Percentiles rank a stretch among this genome's conserved stretches.
Conservation (phyloP, 2,888 invertebrate genomes). For the Bhutanitis thaidina region DNA sequence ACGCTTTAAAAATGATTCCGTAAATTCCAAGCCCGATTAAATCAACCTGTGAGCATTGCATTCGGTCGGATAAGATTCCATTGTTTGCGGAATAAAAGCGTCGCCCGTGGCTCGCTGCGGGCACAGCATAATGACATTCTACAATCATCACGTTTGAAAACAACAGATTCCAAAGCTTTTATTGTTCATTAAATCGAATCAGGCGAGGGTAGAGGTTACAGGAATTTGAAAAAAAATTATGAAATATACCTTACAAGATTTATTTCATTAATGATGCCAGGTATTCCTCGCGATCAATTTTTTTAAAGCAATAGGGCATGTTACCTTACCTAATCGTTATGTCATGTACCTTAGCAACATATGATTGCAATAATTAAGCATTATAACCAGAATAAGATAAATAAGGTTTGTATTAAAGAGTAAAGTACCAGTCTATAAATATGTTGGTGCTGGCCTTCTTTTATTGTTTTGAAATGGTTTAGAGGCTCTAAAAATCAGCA, state of each 20-base stretch:
- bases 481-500: too few species aligned
- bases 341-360: too few species aligned
- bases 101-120: conserved; percentile 23
- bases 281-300: too few species aligned
- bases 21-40: conserved; percentile 13
- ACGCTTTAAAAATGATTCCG: background rate
- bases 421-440: too few species aligned
- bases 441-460: too few species aligned
- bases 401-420: too few species aligned
- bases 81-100: conserved; percentile 8
- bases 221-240: background rate
- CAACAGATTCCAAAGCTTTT: conserved; percentile 65
- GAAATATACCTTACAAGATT: background rate
- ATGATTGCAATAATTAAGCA: too few species aligned
- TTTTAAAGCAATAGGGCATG: too few species aligned
- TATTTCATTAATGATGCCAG: too few species aligned
- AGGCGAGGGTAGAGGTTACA: conserved; percentile 31
- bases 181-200: conserved; percentile 64
- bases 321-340: too few species aligned
- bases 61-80: background rate
- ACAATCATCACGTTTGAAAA: conserved; percentile 64
- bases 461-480: too few species aligned
- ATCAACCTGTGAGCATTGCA: conserved; percentile 2
- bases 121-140: conserved; percentile 54
- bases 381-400: too few species aligned